Base-by-base conservation (phyloP, 2,113 vertebrate species). In the Hucho hucho region DNA sequence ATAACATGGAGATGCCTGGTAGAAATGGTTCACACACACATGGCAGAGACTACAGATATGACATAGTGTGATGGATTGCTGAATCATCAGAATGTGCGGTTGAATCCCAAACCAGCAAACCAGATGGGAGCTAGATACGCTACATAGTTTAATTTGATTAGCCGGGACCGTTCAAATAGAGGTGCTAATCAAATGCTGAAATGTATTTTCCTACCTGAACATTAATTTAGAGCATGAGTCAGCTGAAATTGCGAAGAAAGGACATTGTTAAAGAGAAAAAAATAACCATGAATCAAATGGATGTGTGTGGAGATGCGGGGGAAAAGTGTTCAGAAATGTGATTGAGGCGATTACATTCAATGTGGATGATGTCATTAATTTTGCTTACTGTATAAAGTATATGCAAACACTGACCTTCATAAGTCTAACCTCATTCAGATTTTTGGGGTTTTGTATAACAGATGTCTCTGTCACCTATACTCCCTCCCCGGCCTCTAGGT, bases 231-330 rank as follows among this genome's bases (percentile, higher is more conserved):
- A 74, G 16, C 66, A 76, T 70, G 72, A 85, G 74, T 80, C 82
- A 81, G 84, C 77, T 70, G 64, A 89, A 87, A 79, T 59, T 26
- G 11, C 74, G 47, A 53, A 79, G 75, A 79, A 82, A 72, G 70
- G 69, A 78, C 47, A 28, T 11, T 43, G 46, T 71, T 81, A 80
- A 69, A 72, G 75, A 83, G 81, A 71, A 86, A 84, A 77, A 77
- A 72, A 9, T 9, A 43, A 43, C 37, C 37, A 43, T 43, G 37
- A 43, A 9, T 37, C 9, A 37, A 37, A 37, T 53, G 28, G 37
- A 26, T 74, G 64, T 43, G 9, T 37, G 37, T 37, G 64, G 29
- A 37, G 32, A 37, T 37, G 28, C 32, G 6, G 37, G 9, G 37
- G 7, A 43, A 43, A 43, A 43, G 37, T 2, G 37, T 11, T 12